These are phyloP conservation scores for Bimastos eiseni DNA, from an alignment of 2,888 invertebrate genomes.

Conservation along the genomic window DNA sequence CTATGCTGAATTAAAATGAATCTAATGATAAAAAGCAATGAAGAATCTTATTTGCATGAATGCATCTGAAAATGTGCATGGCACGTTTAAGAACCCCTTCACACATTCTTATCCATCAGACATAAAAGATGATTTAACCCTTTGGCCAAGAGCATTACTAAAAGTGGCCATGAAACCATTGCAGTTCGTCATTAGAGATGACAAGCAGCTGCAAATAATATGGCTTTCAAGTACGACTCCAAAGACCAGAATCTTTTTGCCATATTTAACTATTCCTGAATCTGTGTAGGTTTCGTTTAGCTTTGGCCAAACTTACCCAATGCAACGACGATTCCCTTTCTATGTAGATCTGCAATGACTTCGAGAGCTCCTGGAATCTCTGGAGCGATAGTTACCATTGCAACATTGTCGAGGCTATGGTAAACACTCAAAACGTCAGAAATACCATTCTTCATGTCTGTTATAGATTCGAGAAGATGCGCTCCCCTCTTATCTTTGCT, in stretches of 20 bases:
- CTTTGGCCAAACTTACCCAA: constrained; percentile 69
- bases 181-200: no score
- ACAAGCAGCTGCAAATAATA: neutral
- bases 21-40: neutral
- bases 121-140: neutral
- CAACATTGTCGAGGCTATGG: constrained; percentile 76
- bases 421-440: constrained; percentile 72
- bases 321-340: constrained; percentile 72
- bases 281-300: neutral
- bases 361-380: constrained; percentile 75
- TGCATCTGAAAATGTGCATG: neutral
- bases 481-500: constrained; percentile 87
- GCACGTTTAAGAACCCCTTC: neutral
- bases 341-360: constrained; percentile 73
- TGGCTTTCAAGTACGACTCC: neutral
- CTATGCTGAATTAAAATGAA: neutral
- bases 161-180: no score
- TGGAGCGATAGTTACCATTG: constrained; percentile 89
- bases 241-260: neutral
- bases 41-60: neutral
- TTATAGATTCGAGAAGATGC: constrained; percentile 79
- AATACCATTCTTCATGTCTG: constrained; percentile 70
- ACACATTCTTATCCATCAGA: neutral
- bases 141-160: no score
- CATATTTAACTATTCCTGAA: no score